These are phyloP conservation scores for Leptobrachium leishanense DNA, from an alignment of 2,113 vertebrate genomes.

Conservation along the genomic window DNA sequence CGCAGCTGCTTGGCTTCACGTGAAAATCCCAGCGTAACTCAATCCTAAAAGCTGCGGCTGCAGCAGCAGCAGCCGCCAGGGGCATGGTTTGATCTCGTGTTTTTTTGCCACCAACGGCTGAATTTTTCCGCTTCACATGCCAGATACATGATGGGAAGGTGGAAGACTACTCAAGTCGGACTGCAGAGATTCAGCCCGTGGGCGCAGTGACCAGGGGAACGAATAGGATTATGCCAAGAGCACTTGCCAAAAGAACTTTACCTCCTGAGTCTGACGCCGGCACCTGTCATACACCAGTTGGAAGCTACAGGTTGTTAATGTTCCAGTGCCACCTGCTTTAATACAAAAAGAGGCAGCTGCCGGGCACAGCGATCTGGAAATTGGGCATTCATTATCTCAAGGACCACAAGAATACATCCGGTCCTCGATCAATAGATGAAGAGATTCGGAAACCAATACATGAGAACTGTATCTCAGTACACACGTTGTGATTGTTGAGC, in stretches of 20 bases:
- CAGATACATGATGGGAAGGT: background rate
- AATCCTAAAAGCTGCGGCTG: constrained; percentile 23
- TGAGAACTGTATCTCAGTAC: too few species aligned
- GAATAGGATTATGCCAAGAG: background rate
- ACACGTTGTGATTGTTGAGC: too few species aligned
- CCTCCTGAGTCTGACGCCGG: background rate
- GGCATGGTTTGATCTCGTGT: constrained; percentile 20
- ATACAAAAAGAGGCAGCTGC: too few species aligned
- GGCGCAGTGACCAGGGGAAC: background rate
- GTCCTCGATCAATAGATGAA: too few species aligned
- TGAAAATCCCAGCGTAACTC: constrained; percentile 28
- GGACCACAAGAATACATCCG: too few species aligned
- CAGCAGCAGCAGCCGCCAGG: too few species aligned
- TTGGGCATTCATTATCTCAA: too few species aligned
- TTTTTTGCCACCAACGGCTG: background rate
- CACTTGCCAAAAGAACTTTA: background rate
- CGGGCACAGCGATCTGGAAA: too few species aligned
- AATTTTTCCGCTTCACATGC: constrained; percentile 8
- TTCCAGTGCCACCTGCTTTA: too few species aligned
- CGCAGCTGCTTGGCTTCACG: constrained; percentile 23
- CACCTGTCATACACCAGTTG: background rate
- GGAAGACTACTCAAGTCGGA: background rate
- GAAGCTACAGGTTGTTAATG: too few species aligned
- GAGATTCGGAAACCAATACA: too few species aligned
- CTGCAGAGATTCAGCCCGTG: background rate